phyloP scores from a whole-genome alignment of 2,113 vertebrate species.

The Rostratula benghalensis region DNA sequence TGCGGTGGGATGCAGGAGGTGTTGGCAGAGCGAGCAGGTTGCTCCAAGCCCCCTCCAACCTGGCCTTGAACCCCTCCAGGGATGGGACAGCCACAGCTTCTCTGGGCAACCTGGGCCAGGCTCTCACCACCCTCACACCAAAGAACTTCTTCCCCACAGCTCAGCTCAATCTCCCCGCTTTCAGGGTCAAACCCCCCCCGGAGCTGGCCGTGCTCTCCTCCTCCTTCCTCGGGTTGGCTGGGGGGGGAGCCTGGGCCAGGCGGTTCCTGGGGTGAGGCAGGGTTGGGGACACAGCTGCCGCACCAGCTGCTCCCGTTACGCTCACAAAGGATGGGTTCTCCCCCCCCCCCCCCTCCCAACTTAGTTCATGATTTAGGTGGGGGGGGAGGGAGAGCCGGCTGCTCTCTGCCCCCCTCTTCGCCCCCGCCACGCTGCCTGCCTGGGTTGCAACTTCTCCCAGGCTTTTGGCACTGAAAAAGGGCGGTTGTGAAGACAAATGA shows the following conservation, averaged over 20 bases:
- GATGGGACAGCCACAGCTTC: too few species aligned
- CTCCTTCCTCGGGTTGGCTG: too few species aligned
- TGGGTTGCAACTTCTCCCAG: background rate
- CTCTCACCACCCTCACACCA: too few species aligned
- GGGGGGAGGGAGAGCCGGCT: background rate
- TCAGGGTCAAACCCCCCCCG: too few species aligned
- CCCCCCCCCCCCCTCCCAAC: background rate
- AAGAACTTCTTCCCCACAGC: too few species aligned
- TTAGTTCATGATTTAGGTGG: background rate
- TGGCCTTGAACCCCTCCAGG: too few species aligned
- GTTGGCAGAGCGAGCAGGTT: too few species aligned
- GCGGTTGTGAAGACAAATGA: background rate
- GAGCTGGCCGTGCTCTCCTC: background rate
- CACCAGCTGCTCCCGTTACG: slow-evolving; percentile 55
- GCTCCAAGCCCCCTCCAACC: too few species aligned
- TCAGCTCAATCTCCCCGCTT: too few species aligned
- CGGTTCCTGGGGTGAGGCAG: background rate
- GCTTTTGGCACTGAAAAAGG: background rate
- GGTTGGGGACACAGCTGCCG: slow-evolving; percentile 57
- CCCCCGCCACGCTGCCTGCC: background rate
- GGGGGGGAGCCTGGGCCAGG: background rate
- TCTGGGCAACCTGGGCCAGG: too few species aligned
- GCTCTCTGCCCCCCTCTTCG: background rate
- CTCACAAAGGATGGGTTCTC: slow-evolving; percentile 40
- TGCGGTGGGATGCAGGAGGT: too few species aligned